Evolutionary conservation across 2,113 vertebrate species (phyloP).

Genomic region (Trochalopteron elliotii): DNA sequence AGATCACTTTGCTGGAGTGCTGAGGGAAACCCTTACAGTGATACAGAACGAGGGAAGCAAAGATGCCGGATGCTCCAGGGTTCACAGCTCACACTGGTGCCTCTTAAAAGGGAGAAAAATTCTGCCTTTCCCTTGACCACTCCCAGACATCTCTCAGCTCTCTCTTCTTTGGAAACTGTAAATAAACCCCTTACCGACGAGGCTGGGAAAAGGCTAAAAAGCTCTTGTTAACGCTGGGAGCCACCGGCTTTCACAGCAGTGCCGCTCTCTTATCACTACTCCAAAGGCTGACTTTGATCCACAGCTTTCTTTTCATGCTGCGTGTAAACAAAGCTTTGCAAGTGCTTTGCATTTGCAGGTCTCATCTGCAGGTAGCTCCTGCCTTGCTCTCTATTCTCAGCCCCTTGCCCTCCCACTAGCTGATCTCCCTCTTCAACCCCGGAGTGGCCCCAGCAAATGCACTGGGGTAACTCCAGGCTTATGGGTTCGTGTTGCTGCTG

Average conservation of each 20-base stretch:
- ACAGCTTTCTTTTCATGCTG: background rate
- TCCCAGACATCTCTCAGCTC: background rate
- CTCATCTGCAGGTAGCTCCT: background rate
- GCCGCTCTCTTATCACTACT: background rate
- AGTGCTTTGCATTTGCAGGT: background rate
- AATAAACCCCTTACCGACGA: background rate
- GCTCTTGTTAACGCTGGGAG: background rate
- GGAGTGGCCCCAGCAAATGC: accelerated
- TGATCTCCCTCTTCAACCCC: background rate
- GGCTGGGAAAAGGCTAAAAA: background rate
- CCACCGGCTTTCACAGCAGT: background rate
- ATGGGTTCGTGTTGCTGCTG: background rate
- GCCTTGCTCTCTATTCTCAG: background rate
- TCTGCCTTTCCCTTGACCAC: background rate
- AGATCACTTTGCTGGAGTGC: background rate
- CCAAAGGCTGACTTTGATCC: background rate
- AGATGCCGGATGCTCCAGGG: background rate
- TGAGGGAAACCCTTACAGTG: background rate
- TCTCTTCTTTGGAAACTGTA: background rate
- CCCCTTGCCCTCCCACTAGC: background rate
- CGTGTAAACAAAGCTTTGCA: background rate
- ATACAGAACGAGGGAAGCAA: background rate
- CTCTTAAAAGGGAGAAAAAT: background rate
- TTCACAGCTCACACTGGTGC: background rate
- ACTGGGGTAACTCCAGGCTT: background rate